phyloP scores from a whole-genome alignment of 2,113 vertebrate species.

The Muntiacus reevesi region DNA sequence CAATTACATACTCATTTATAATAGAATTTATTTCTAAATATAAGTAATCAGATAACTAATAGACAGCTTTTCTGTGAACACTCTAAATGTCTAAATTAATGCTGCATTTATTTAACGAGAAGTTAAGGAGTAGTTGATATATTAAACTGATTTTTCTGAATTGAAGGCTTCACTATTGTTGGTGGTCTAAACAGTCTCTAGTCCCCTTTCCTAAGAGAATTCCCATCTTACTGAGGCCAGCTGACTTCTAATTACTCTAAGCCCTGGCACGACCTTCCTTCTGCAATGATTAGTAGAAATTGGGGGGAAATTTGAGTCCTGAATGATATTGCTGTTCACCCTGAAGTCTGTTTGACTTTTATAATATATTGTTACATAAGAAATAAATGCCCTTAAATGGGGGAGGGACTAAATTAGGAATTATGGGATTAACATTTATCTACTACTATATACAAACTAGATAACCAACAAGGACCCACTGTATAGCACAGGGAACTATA shows the following conservation, averaged over 20 bases:
- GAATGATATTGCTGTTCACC: neutral
- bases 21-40: slow-evolving; percentile 6
- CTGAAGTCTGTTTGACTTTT: neutral
- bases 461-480: neutral
- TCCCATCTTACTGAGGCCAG: neutral
- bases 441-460: neutral
- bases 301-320: neutral
- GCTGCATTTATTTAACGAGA: neutral
- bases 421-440: neutral
- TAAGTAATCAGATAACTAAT: neutral
- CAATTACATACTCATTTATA: neutral
- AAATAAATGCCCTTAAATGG: neutral
- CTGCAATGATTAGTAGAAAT: neutral
- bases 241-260: neutral
- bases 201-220: neutral
- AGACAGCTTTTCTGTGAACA: neutral
- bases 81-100: neutral
- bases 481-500: neutral
- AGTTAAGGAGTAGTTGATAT: neutral
- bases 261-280: neutral
- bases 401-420: neutral
- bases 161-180: neutral
- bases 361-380: neutral
- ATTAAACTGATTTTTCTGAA: neutral
- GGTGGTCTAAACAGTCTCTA: neutral